Percentiles rank a stretch among this genome's conserved stretches.
These are phyloP conservation scores for Chloroclystis v-ata DNA, from an alignment of 2,888 invertebrate species.

Conservation along the genomic window DNA sequence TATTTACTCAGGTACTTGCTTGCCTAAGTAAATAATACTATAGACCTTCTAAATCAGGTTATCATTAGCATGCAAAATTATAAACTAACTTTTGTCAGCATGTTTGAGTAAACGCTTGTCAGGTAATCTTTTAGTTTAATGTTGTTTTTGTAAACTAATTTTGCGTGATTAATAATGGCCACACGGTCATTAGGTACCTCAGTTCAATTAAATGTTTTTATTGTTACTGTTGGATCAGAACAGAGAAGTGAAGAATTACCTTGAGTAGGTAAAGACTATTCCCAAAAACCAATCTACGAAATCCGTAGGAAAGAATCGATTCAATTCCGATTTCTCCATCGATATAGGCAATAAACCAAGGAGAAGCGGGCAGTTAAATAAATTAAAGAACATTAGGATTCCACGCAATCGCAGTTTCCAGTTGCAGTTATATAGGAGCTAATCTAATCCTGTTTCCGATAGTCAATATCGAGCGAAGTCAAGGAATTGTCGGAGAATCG, in stretches of 20 bases:
- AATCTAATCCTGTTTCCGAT: conserved; percentile 45
- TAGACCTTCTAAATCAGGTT: neutral
- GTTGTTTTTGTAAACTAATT: too few species aligned
- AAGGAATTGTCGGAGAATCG: too few species aligned
- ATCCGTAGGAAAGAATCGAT: neutral
- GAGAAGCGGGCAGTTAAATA: conserved; percentile 21
- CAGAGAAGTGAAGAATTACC: too few species aligned
- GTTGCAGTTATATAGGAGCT: conserved; percentile 37
- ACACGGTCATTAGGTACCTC: too few species aligned
- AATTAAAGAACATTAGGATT: conserved; percentile 28
- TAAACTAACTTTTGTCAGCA: too few species aligned
- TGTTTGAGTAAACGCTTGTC: too few species aligned
- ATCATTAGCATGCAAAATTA: too few species aligned
- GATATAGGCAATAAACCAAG: conserved; percentile 10
- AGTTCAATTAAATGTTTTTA: too few species aligned
- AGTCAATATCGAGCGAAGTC: conserved; percentile 32
- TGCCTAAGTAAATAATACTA: neutral
- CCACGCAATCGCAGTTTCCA: conserved; percentile 32
- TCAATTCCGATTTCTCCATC: conserved; percentile 6
- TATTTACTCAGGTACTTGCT: neutral
- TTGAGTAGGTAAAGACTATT: neutral
- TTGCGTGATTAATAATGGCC: too few species aligned
- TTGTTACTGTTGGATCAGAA: too few species aligned
- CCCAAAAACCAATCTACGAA: neutral
- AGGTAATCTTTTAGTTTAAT: too few species aligned